phyloP scores from a whole-genome alignment of 2,888 invertebrate genomes.

The Cerastoderma edule region DNA sequence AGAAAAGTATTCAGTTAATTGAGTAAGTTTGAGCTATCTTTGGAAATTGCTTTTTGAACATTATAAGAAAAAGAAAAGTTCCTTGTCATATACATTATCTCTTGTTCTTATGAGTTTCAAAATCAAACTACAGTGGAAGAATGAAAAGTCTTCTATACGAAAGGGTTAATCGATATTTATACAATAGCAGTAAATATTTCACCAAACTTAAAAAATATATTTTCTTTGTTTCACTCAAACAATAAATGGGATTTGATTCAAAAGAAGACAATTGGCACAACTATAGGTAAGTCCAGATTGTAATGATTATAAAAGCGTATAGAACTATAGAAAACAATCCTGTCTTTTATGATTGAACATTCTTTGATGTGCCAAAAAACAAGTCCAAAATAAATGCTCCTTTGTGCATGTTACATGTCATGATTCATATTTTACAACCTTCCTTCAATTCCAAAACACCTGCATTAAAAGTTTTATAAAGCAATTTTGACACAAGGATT shows the following conservation, averaged over 20 bases:
- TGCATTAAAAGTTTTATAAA: too few relatives aligned
- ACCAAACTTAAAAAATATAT: constrained; percentile 35
- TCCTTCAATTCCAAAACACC: too few relatives aligned
- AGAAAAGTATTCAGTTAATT: background rate
- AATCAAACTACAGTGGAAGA: too few relatives aligned
- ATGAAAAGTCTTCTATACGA: too few relatives aligned
- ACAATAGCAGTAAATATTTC: constrained; percentile 40
- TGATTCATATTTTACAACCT: too few relatives aligned
- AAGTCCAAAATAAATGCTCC: background rate
- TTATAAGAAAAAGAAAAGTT: too few relatives aligned
- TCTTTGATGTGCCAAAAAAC: constrained; percentile 16
- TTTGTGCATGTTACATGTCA: constrained; percentile 14
- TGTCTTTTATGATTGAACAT: constrained; percentile 1
- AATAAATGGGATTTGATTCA: constrained; percentile 39
- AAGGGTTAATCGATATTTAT: constrained; percentile 3
- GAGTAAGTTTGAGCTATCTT: too few relatives aligned
- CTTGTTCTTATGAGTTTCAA: too few relatives aligned
- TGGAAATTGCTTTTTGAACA: too few relatives aligned
- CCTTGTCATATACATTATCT: too few relatives aligned
- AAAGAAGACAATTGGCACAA: constrained; percentile 8
- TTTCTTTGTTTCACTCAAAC: constrained; percentile 43
- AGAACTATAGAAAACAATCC: constrained; percentile 24
- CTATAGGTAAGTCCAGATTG: constrained; percentile 19
- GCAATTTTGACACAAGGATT: too few relatives aligned
- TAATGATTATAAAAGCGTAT: constrained; percentile 19